These are phyloP conservation scores for Uropetala carovei DNA, from an alignment of 2,888 invertebrate genomes.

Conservation along the genomic window DNA sequence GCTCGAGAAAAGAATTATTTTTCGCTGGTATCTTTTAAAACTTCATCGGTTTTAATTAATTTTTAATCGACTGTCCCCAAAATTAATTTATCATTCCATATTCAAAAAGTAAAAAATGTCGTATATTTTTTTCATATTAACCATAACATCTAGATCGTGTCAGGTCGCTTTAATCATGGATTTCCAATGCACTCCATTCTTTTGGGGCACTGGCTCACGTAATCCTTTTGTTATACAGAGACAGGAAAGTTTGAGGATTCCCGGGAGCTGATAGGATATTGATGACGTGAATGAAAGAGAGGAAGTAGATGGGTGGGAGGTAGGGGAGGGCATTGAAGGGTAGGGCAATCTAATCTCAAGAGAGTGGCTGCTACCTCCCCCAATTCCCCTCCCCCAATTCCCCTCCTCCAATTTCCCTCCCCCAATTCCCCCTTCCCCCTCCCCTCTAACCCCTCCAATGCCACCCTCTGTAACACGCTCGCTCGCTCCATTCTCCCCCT, in stretches of 20 bases:
- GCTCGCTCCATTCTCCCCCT: neutral
- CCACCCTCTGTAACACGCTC: neutral
- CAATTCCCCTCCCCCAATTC: neutral
- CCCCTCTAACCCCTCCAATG: neutral
- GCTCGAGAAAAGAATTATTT: no score
- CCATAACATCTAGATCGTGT: neutral
- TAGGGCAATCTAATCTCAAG: slow-evolving; percentile 21
- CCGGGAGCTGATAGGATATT: slow-evolving; percentile 24
- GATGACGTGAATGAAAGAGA: slow-evolving; percentile 8
- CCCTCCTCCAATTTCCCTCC: no score
- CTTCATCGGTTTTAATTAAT: neutral
- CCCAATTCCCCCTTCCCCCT: neutral
- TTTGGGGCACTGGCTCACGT: neutral
- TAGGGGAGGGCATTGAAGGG: neutral
- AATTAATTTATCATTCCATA: neutral
- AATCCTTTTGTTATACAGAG: slow-evolving; percentile 24
- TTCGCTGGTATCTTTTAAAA: neutral
- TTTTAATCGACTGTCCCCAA: neutral
- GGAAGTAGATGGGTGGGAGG: neutral
- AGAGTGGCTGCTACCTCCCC: neutral
- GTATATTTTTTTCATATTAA: neutral
- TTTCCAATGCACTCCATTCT: neutral
- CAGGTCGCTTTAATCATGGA: slow-evolving; percentile 14
- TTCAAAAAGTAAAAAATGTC: neutral
- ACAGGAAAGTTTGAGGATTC: slow-evolving; percentile 29